Percentiles rank a stretch among this genome's conserved stretches.
phyloP scores from a whole-genome alignment of 2,113 vertebrate species.

The Uria aalge region DNA sequence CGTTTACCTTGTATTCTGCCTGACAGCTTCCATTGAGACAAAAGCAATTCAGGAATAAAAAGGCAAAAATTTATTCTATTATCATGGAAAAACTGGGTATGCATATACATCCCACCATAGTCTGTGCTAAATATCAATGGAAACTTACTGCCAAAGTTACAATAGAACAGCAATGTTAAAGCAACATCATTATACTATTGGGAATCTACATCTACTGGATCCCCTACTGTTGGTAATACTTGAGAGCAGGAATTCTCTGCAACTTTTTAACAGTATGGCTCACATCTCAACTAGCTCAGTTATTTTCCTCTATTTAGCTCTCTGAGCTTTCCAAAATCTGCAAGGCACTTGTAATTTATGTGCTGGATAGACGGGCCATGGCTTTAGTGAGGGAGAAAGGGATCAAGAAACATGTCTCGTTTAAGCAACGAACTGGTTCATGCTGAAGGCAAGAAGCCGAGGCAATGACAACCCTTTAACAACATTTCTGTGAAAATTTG shows the following conservation, averaged over 20 bases:
- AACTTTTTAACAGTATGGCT: background rate
- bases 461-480: background rate
- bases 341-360: background rate
- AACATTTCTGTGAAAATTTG: background rate
- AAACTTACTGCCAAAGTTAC: background rate
- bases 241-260: background rate
- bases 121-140: background rate
- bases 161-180: background rate
- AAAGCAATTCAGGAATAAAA: background rate
- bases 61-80: background rate
- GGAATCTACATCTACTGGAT: background rate
- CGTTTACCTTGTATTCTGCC: background rate
- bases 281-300: background rate
- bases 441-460: background rate
- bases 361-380: background rate
- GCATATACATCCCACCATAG: background rate
- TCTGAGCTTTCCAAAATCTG: background rate
- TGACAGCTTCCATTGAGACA: background rate
- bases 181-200: background rate
- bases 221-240: background rate
- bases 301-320: background rate
- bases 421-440: background rate
- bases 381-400: background rate
- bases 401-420: rapidly evolving
- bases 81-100: background rate